Percentiles rank a stretch among this genome's conserved stretches.
phyloP scores from a whole-genome alignment of 2,113 vertebrate genomes.

The Otis tarda region DNA sequence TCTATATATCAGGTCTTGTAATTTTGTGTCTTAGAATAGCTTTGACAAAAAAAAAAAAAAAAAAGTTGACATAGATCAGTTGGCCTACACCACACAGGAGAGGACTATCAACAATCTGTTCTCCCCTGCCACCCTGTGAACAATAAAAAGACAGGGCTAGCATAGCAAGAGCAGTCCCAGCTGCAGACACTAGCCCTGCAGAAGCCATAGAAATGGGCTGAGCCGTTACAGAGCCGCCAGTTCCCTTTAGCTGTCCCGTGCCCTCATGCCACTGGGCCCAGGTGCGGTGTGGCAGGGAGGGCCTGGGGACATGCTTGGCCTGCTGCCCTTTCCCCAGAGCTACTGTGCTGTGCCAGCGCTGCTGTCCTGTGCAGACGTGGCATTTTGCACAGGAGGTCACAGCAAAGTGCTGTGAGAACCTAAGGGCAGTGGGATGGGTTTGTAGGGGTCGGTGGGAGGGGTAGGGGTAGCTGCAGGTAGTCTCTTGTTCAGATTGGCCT shows the following conservation, averaged over 20 bases:
- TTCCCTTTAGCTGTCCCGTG: background rate
- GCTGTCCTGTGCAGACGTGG: background rate
- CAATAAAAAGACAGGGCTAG: background rate
- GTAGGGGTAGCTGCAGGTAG: background rate
- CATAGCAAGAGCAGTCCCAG: background rate
- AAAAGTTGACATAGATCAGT: background rate
- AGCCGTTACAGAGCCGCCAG: background rate
- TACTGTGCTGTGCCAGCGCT: background rate
- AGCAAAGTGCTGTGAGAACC: background rate
- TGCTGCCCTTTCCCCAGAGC: background rate
- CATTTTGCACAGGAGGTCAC: background rate
- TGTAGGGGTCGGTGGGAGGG: background rate
- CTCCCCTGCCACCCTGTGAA: background rate
- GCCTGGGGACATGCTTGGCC: fast-evolving
- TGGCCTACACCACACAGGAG: background rate
- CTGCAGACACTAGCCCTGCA: background rate
- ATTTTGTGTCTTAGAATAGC: background rate
- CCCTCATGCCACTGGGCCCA: background rate
- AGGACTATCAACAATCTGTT: background rate
- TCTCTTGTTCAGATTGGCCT: background rate
- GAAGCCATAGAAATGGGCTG: background rate
- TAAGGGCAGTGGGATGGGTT: background rate
- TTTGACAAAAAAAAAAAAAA: background rate
- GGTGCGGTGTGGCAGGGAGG: background rate
- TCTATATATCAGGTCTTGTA: background rate